These are phyloP conservation scores for Acanthacorydalis orientalis DNA, from an alignment of 2,888 invertebrate species.

Conservation along the genomic window DNA sequence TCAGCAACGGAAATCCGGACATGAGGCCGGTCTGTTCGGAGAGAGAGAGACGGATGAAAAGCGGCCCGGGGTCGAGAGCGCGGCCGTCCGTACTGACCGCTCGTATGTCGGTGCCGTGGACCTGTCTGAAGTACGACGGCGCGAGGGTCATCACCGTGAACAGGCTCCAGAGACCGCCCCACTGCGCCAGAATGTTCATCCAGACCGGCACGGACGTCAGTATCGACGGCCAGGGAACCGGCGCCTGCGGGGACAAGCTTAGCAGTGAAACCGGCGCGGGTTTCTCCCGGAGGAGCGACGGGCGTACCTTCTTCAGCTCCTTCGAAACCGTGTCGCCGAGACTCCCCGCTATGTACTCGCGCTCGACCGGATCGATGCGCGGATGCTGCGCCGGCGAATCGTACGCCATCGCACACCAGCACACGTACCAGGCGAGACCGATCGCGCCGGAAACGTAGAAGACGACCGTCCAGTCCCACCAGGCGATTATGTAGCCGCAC, in stretches of 20 bases:
- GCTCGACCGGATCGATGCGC: constrained; percentile 38
- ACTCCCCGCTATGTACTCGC: constrained; percentile 36
- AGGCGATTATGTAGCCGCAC: constrained; percentile 46
- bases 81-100: constrained; percentile 25
- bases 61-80: too few species aligned
- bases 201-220: constrained; percentile 41
- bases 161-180: constrained; percentile 51
- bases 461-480: constrained; percentile 52
- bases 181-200: constrained; percentile 45
- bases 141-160: constrained; percentile 52
- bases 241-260: constrained; percentile 17
- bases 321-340: constrained; percentile 27
- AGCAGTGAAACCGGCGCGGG: neutral
- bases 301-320: constrained; percentile 17
- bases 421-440: constrained; percentile 45
- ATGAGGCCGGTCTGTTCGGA: constrained; percentile 37
- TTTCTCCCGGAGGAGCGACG: neutral
- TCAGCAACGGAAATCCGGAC: constrained; percentile 42
- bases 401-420: constrained; percentile 43
- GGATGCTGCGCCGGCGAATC: constrained; percentile 50
- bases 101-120: constrained; percentile 50
- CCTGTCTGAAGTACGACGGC: constrained; percentile 49
- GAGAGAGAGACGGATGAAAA: neutral
- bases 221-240: constrained; percentile 45
- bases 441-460: constrained; percentile 48